Percentiles rank a stretch among this genome's conserved stretches.
Evolutionary conservation across 2,113 vertebrate species (phyloP).

Genomic region (Thermophis baileyi): DNA sequence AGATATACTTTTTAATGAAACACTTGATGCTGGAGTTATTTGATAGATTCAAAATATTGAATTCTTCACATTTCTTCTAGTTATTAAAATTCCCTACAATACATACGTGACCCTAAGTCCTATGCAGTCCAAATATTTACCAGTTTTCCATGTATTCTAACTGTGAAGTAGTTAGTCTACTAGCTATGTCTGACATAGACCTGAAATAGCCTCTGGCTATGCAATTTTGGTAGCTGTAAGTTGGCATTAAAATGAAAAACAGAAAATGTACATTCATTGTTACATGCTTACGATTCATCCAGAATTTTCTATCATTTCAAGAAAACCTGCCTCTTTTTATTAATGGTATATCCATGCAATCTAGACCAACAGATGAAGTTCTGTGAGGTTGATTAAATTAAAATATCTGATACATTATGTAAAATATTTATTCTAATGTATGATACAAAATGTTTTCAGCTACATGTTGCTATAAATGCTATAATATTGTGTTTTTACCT

Average conservation of each 20-base stretch:
- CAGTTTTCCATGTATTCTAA: not conserved
- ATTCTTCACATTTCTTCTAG: not conserved
- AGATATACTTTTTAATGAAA: not conserved
- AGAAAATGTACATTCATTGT: not conserved
- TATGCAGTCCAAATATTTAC: not conserved
- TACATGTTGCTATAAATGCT: not conserved
- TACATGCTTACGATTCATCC: too few species aligned
- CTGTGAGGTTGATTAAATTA: not conserved
- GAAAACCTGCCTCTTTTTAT: not conserved
- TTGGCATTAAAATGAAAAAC: not conserved
- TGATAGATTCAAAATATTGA: not conserved
- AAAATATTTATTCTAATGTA: not conserved
- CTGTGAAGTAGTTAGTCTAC: not conserved
- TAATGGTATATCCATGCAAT: not conserved
- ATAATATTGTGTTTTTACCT: not conserved
- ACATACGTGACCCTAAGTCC: not conserved
- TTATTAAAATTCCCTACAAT: not conserved
- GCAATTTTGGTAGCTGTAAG: not conserved
- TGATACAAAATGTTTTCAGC: not conserved
- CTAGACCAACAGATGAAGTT: not conserved
- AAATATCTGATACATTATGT: not conserved
- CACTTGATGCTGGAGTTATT: not conserved
- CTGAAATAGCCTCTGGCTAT: not conserved
- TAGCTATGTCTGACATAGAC: not conserved
- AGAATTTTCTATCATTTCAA: not conserved